A percentile compares a stretch with the other conserved stretches of the same genome.
These are phyloP conservation scores for Microcebus tavaratra DNA, from an alignment of 2,113 vertebrate species.

Conservation along the genomic window DNA sequence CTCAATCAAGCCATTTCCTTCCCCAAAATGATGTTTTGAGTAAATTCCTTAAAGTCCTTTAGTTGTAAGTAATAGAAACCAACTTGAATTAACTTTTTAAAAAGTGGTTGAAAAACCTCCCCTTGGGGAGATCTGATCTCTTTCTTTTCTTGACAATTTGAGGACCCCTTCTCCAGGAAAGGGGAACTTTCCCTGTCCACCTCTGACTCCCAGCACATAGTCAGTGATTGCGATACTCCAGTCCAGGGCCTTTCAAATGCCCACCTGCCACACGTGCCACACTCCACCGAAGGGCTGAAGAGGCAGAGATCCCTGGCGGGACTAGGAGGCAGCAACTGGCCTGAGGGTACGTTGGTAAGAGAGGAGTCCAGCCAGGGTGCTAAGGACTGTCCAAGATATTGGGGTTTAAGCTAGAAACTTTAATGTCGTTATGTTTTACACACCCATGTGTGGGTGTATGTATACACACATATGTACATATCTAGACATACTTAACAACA, in stretches of 20 bases:
- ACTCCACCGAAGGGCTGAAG: neutral
- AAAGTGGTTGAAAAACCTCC: neutral
- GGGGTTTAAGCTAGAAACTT: neutral
- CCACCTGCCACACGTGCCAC: fast-evolving
- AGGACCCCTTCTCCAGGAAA: neutral
- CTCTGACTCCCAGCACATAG: neutral
- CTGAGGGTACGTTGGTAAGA: neutral
- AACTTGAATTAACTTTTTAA: neutral
- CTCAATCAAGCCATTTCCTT: neutral
- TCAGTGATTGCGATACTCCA: neutral
- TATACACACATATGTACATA: no score
- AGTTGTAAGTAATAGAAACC: neutral
- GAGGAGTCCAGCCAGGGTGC: neutral
- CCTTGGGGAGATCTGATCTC: neutral
- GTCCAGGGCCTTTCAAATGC: neutral
- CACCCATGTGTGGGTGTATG: fast-evolving
- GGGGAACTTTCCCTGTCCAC: neutral
- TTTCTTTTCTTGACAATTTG: neutral
- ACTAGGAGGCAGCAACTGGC: neutral
- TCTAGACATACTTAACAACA: neutral
- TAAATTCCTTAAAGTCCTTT: neutral
- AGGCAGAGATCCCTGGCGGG: neutral
- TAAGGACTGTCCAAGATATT: neutral
- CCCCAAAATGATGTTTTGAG: neutral
- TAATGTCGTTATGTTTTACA: neutral